phyloP scores from a whole-genome alignment of 1,140 invertebrate species.

The Heterodera carotae region DNA sequence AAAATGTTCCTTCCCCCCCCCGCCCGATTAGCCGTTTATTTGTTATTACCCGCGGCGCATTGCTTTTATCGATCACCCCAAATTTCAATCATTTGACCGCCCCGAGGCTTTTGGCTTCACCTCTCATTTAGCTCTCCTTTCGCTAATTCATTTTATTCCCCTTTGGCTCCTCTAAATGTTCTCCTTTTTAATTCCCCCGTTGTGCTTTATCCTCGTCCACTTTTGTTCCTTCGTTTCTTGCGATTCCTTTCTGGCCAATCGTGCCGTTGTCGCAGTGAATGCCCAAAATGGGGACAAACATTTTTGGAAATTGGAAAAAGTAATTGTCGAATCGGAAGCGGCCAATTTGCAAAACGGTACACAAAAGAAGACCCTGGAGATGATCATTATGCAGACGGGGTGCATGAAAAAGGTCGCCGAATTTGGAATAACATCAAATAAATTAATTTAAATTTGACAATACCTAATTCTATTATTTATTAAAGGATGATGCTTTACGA shows the following conservation, averaged over 20 bases:
- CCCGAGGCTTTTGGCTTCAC: not conserved
- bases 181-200: too few relatives aligned
- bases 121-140: not conserved
- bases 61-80: not conserved
- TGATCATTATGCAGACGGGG: not conserved
- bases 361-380: not conserved
- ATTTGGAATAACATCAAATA: too few relatives aligned
- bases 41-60: too few relatives aligned
- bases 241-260: not conserved
- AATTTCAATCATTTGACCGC: not conserved
- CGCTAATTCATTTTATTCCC: not conserved
- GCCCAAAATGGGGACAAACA: not conserved
- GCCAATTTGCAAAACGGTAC: not conserved
- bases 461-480: too few relatives aligned
- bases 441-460: not conserved
- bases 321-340: not conserved
- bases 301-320: conserved; percentile 1
- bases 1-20: not conserved
- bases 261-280: not conserved
- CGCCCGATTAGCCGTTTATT: too few relatives aligned
- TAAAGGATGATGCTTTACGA: not conserved
- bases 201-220: not conserved
- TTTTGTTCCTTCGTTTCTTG: not conserved
- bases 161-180: not conserved
- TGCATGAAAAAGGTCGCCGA: not conserved